Conservation (phyloP, 2,888 invertebrate species). For the Augochlorella aurata region DNA sequence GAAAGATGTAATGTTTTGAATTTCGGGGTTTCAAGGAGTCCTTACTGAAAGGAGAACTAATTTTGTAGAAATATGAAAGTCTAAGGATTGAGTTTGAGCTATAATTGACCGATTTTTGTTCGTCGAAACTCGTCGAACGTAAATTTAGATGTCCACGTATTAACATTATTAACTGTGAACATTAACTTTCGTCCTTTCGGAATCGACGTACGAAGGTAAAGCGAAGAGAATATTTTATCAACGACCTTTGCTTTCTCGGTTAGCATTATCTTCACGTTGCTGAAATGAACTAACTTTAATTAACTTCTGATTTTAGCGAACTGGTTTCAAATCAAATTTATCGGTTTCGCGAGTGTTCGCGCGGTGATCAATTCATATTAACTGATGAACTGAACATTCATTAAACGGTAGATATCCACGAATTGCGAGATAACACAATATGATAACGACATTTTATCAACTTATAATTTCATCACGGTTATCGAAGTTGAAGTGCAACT, state of each 20-base stretch:
- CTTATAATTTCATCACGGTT: slow-evolving; percentile 25
- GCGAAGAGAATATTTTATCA: slow-evolving; percentile 43
- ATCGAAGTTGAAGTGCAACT: slow-evolving; percentile 23
- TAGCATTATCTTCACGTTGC: slow-evolving; percentile 43
- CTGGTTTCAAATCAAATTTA: neutral
- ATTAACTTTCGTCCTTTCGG: slow-evolving; percentile 26
- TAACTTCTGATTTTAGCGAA: slow-evolving; percentile 22
- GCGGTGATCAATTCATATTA: neutral
- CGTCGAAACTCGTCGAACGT: neutral
- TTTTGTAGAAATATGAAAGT: no score
- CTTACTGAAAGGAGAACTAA: no score
- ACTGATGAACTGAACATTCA: no score
- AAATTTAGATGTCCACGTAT: neutral
- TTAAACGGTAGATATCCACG: neutral
- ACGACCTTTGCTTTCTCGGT: slow-evolving; percentile 59
- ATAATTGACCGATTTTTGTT: neutral
- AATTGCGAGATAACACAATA: neutral
- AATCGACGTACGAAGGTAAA: slow-evolving; percentile 41
- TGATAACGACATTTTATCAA: slow-evolving; percentile 19
- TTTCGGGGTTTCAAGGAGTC: no score
- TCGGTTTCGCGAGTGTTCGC: neutral
- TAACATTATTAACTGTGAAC: slow-evolving; percentile 11
- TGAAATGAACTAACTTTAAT: slow-evolving; percentile 23
- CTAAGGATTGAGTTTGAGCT: no score
- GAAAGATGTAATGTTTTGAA: no score